Conservation (phyloP, 1,140 invertebrate species). For the Galendromus occidentalis region DNA sequence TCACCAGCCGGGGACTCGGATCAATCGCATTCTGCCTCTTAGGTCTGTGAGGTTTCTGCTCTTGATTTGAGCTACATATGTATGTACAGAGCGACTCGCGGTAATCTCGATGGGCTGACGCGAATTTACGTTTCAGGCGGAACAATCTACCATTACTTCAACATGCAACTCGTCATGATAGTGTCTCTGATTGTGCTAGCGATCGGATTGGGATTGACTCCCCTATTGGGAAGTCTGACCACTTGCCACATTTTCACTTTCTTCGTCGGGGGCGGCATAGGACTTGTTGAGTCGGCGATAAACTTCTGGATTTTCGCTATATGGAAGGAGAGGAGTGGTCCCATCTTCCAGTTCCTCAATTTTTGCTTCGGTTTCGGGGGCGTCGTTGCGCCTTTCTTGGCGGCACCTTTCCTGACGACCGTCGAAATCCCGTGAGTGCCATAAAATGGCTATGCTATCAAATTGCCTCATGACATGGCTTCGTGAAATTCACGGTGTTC, state of each 20-base stretch:
- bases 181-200: background rate
- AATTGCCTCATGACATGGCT: too few relatives aligned
- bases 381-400: slow-evolving; percentile 14
- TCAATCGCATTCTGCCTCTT: background rate
- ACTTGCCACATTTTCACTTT: background rate
- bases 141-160: background rate
- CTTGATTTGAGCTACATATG: background rate
- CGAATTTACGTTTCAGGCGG: background rate
- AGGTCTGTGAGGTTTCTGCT: background rate
- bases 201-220: background rate
- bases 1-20: background rate
- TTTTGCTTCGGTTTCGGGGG: slow-evolving; percentile 14
- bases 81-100: background rate
- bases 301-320: slow-evolving; percentile 15
- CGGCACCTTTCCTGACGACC: slow-evolving; percentile 12
- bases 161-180: background rate
- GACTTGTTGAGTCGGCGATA: slow-evolving; percentile 8
- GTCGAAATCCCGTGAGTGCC: background rate
- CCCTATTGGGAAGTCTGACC: background rate
- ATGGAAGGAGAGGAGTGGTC: slow-evolving; percentile 1
- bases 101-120: background rate
- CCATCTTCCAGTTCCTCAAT: slow-evolving; percentile 12
- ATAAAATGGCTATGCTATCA: too few relatives aligned
- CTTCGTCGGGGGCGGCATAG: slow-evolving; percentile 2
- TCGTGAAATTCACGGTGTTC: too few relatives aligned